A percentile compares a stretch with the other conserved stretches of the same genome.
Evolutionary conservation across 2,113 vertebrate genomes (phyloP).

Genomic region (Trematomus loennbergii): DNA sequence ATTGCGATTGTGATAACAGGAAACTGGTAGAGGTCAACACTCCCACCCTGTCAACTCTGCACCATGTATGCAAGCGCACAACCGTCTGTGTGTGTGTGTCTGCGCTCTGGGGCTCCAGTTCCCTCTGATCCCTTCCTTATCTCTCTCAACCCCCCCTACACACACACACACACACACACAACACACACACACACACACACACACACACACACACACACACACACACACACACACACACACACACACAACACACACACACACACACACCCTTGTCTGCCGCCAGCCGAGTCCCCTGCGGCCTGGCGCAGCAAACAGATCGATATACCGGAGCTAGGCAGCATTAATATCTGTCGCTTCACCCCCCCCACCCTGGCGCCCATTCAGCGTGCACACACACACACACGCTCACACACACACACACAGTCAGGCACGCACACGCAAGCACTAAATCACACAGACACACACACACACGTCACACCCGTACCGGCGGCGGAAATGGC

Average conservation of each 20-base stretch:
- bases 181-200: neutral
- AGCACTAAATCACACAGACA: conserved; percentile 75
- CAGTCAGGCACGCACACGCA: conserved; percentile 50
- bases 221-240: neutral
- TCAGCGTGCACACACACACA: conserved; percentile 47
- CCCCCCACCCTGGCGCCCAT: conserved; percentile 77
- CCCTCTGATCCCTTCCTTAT: conserved; percentile 79
- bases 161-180: neutral
- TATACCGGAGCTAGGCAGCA: conserved; percentile 85
- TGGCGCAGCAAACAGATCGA: conserved; percentile 88
- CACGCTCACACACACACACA: conserved; percentile 46
- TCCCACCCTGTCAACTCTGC: conserved; percentile 42
- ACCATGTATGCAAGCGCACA: conserved; percentile 53
- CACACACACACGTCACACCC: conserved; percentile 80
- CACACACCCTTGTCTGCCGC: conserved; percentile 81
- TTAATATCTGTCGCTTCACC: conserved; percentile 87
- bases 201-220: neutral
- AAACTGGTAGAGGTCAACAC: conserved; percentile 70
- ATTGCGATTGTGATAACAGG: conserved; percentile 57
- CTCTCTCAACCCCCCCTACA: conserved; percentile 48
- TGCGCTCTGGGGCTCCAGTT: conserved; percentile 56
- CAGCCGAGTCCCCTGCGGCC: conserved; percentile 82
- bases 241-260: conserved; percentile 51
- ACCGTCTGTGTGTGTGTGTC: conserved; percentile 20
- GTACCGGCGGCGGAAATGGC: conserved; percentile 85